Base-by-base conservation (phyloP, 2,797 vertebrate genomes). In the Protonibea diacanthus region DNA sequence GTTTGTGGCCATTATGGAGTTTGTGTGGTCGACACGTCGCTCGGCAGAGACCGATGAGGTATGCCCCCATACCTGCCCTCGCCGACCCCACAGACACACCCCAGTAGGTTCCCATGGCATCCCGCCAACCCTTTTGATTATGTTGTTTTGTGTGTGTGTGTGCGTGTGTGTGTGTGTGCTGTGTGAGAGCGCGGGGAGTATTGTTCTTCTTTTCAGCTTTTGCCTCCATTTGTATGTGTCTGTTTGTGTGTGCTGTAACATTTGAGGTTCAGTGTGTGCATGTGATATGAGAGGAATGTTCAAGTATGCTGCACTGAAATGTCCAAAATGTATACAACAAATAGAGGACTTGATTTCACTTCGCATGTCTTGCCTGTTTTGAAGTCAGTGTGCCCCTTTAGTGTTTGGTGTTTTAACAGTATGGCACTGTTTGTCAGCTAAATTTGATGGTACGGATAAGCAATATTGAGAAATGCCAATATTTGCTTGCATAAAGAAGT, bases 1-100 rank as follows among this genome's bases (percentile, higher is more conserved):
- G 86, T 97, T 98, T 40, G 97, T 98, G 90, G 97, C 97, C 4
- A 95, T 98, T 85, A 97, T 97, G 96, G 97, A 98, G 87, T 98
- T 98, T 75, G 96, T 98, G 70, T 98, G 97, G 97, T 97, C 97
- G 63, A 97, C 97, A 0, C 95, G 97, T 55, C 96, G 96, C 91
- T 96, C 97, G 0, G 96, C 96, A 29, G 97, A 97, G 92, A 96
- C 96, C 0, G 97, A 98, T 88, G 97, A 98, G 97, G 97, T 98
- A 94, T 96, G 96, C 90, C 89, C 88, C 83, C 92, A 93, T 91
- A 90, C 93, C 93, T 95, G 93, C 84, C 90, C 89, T 88, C 83
- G 89, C 86, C 91, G 87, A 92, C 92, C 90, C 88, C 93, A 92
- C 95, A 94, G 94, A 95, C 93, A 94, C 88, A 89, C 93, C 92